Evolutionary conservation across 2,888 invertebrate genomes (phyloP).

Genomic region (Tetragonisca angustula): DNA sequence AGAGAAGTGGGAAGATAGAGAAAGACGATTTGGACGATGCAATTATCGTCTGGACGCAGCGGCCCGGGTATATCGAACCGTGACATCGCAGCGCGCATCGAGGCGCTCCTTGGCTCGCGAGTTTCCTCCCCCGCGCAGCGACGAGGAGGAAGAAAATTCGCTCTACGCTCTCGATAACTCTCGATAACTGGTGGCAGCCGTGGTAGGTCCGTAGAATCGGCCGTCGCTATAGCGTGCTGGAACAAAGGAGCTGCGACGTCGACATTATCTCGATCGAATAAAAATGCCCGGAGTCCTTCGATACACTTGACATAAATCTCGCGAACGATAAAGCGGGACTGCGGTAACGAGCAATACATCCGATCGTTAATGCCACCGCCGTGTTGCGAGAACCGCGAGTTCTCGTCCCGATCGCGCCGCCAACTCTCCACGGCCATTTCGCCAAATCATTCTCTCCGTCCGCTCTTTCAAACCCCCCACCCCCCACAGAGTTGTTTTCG

Average conservation of each 20-base stretch:
- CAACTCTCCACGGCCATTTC: conserved; percentile 25
- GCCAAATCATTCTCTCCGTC: conserved; percentile 29
- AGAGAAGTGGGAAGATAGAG: not conserved
- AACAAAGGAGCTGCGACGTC: conserved; percentile 65
- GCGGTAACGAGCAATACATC: conserved; percentile 63
- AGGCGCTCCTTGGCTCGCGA: conserved; percentile 16
- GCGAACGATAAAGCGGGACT: conserved; percentile 60
- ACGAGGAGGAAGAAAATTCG: conserved; percentile 7
- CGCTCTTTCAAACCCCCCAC: not conserved
- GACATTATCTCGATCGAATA: conserved; percentile 72
- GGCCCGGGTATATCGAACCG: conserved; percentile 23
- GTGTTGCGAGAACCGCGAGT: conserved; percentile 8
- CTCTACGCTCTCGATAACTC: conserved; percentile 35
- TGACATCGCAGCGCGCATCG: conserved; percentile 36
- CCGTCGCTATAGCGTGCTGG: conserved; percentile 27
- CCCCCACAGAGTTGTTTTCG: too few relatives aligned
- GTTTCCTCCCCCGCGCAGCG: not conserved
- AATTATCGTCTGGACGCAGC: conserved; percentile 27
- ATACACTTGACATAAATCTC: conserved; percentile 73
- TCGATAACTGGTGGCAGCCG: conserved; percentile 49
- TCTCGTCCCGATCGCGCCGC: not conserved
- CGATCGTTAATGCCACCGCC: conserved; percentile 64
- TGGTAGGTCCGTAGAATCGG: conserved; percentile 43
- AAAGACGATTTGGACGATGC: conserved; percentile 22
- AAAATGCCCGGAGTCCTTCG: conserved; percentile 62